Percentiles rank a stretch among this genome's conserved stretches.
Conservation (phyloP, 2,888 invertebrate species). For the Ametastegia equiseti region DNA sequence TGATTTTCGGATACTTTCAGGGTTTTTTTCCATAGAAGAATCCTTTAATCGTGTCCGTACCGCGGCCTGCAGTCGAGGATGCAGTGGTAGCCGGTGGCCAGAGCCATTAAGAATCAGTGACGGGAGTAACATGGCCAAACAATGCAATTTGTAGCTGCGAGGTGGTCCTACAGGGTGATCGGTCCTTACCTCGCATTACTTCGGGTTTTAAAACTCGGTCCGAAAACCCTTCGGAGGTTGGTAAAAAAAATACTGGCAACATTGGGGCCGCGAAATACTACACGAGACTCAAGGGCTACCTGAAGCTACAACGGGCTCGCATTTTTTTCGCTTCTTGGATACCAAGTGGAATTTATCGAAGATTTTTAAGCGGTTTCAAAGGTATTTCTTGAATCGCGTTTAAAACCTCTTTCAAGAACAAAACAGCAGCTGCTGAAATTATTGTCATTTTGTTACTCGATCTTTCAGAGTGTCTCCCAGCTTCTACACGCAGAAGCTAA, state of each 20-base stretch:
- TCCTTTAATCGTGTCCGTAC: background rate
- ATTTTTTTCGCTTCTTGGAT: constrained; percentile 58
- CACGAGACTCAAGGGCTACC: constrained; percentile 61
- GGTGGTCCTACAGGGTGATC: constrained; percentile 58
- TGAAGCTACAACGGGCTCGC: constrained; percentile 56
- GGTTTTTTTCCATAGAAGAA: background rate
- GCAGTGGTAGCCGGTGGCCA: background rate
- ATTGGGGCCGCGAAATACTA: constrained; percentile 62
- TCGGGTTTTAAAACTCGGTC: background rate
- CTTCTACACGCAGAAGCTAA: background rate
- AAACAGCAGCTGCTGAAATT: background rate
- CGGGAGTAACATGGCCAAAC: constrained; percentile 63
- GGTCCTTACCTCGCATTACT: constrained; percentile 50
- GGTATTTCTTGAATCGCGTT: constrained; percentile 27
- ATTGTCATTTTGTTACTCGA: background rate
- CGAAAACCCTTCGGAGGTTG: background rate
- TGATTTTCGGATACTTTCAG: background rate
- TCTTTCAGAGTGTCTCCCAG: background rate
- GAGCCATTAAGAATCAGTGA: constrained; percentile 63
- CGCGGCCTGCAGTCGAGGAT: background rate
- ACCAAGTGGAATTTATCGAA: constrained; percentile 60
- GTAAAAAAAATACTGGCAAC: constrained; percentile 63
- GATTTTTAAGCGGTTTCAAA: constrained; percentile 34
- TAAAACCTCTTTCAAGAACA: background rate
- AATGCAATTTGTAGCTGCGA: constrained; percentile 70